Conservation (phyloP, 2,797 vertebrate genomes). For the Chelon auratus region DNA sequence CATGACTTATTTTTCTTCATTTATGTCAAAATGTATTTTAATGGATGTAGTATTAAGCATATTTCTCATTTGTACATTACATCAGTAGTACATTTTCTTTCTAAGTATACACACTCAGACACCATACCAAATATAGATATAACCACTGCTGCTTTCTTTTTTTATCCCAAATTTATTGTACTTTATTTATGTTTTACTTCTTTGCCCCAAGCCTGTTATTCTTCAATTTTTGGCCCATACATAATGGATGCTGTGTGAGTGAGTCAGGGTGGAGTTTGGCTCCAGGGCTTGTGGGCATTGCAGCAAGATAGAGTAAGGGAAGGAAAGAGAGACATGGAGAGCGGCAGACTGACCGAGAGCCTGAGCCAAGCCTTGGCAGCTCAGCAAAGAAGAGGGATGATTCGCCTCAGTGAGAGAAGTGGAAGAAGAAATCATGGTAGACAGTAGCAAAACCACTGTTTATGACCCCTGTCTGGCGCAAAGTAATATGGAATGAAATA, state of each 20-base stretch:
- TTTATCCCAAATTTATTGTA: conserved; percentile 54
- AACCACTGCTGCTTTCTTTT: conserved; percentile 33
- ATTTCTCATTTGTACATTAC: too few species aligned
- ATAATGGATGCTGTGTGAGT: conserved; percentile 83
- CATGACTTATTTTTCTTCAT: too few species aligned
- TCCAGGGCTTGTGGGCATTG: conserved; percentile 66
- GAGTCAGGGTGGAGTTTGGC: conserved; percentile 71
- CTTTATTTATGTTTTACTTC: conserved; percentile 74
- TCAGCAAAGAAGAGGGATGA: conserved; percentile 66
- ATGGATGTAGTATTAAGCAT: too few species aligned
- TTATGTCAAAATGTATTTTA: too few species aligned
- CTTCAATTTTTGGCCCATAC: conserved; percentile 77
- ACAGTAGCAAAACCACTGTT: conserved; percentile 51
- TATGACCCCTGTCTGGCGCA: conserved; percentile 51
- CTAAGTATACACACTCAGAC: conserved; percentile 26
- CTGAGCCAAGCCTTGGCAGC: conserved; percentile 78
- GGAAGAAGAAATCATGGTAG: conserved; percentile 50
- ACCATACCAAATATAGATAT: conserved; percentile 58
- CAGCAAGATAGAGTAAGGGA: conserved; percentile 62
- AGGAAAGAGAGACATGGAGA: conserved; percentile 52
- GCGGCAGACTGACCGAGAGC: conserved; percentile 59
- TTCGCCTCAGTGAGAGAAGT: conserved; percentile 54
- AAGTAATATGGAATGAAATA: conserved; percentile 31
- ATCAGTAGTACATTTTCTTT: too few species aligned
- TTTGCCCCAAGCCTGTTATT: conserved; percentile 76